A percentile compares a stretch with the other conserved stretches of the same genome.
phyloP scores from a whole-genome alignment of 2,888 invertebrate genomes.

The Polydrusus pterygomalis region DNA sequence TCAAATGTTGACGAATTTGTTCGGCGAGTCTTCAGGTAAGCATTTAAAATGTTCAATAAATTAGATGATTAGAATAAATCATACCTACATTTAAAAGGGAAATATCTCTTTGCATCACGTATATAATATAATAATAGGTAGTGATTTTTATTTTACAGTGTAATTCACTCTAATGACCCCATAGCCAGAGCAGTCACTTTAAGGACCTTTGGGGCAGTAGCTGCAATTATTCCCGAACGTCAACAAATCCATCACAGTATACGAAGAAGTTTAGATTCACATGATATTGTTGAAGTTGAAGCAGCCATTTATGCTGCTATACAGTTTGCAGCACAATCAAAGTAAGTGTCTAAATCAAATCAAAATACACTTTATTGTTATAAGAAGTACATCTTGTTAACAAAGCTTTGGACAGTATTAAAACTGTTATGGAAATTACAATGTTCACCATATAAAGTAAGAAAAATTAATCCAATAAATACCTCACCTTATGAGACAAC shows the following conservation, averaged over 20 bases:
- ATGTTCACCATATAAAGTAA: too few relatives aligned
- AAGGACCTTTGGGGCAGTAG: constrained; percentile 92
- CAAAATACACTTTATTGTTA: too few relatives aligned
- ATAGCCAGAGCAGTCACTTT: constrained; percentile 94
- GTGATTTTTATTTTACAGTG: constrained; percentile 74
- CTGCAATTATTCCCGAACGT: constrained; percentile 93
- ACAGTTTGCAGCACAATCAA: constrained; percentile 95
- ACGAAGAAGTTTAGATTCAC: constrained; percentile 91
- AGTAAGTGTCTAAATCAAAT: constrained; percentile 77
- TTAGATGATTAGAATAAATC: too few relatives aligned
- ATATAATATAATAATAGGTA: too few relatives aligned
- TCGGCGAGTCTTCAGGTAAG: constrained; percentile 81
- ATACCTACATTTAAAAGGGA: too few relatives aligned
- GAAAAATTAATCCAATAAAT: too few relatives aligned
- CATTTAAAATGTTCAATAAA: background rate
- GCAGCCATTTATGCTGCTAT: constrained; percentile 97
- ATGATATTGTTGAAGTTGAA: constrained; percentile 96
- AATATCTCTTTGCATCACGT: too few relatives aligned
- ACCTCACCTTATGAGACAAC: too few relatives aligned
- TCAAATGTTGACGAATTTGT: constrained; percentile 96
- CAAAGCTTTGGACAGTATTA: too few relatives aligned
- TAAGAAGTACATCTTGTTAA: too few relatives aligned
- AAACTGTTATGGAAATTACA: too few relatives aligned
- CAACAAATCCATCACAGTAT: constrained; percentile 97
- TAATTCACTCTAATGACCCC: constrained; percentile 97